These are phyloP conservation scores for Psettodes erumei DNA, from an alignment of 2,113 vertebrate genomes.

Conservation along the genomic window DNA sequence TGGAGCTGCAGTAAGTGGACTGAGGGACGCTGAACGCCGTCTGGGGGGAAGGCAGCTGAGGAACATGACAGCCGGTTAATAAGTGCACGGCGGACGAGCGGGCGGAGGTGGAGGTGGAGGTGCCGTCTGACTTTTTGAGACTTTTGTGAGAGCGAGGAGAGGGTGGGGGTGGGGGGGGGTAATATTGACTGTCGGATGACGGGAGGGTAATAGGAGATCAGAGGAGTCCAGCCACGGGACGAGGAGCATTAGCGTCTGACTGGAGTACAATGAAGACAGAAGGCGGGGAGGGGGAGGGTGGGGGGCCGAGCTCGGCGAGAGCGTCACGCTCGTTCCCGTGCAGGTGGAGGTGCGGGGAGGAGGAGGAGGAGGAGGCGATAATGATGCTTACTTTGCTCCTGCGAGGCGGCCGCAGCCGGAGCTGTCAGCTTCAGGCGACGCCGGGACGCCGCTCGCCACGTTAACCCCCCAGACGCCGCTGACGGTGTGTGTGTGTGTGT, in stretches of 20 bases:
- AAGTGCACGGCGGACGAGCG: slow-evolving; percentile 64
- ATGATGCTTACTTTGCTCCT: slow-evolving; percentile 67
- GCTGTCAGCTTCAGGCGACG: slow-evolving; percentile 64
- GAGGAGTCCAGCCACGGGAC: slow-evolving; percentile 56
- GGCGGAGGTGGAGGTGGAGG: slow-evolving; percentile 9
- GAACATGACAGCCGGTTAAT: slow-evolving; percentile 81
- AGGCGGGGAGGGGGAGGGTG: neutral
- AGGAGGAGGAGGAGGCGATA: slow-evolving; percentile 58
- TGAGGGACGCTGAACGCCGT: slow-evolving; percentile 73
- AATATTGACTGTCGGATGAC: slow-evolving; percentile 67
- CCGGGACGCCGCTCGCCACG: slow-evolving; percentile 37
- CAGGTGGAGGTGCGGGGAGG: slow-evolving; percentile 31
- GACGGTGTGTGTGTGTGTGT: slow-evolving; percentile 32
- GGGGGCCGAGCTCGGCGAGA: slow-evolving; percentile 1
- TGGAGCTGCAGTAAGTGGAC: slow-evolving; percentile 73
- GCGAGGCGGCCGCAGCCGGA: slow-evolving; percentile 49
- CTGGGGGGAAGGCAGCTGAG: slow-evolving; percentile 67
- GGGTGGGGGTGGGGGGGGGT: neutral
- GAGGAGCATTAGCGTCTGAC: slow-evolving; percentile 57
- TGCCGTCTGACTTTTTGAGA: slow-evolving; percentile 60
- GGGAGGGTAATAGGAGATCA: slow-evolving; percentile 68
- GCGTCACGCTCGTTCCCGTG: slow-evolving; percentile 2
- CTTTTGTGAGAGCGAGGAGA: slow-evolving; percentile 42
- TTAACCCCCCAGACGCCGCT: slow-evolving; percentile 43
- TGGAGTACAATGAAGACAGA: slow-evolving; percentile 56